Conservation (phyloP, 2,113 vertebrate species). For the Gobio gobio region DNA sequence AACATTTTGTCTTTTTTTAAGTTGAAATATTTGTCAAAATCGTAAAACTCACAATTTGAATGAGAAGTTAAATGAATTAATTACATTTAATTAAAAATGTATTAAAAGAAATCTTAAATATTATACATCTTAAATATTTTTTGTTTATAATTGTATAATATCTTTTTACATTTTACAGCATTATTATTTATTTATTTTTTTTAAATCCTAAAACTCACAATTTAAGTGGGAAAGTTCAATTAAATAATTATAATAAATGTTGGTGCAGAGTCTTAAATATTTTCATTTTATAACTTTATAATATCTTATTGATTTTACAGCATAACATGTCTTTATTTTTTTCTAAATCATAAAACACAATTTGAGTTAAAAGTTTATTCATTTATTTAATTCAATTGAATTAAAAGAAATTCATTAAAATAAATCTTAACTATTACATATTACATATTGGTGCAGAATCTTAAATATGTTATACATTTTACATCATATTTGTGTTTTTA, state of each 20-base stretch:
- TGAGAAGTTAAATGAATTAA: not conserved
- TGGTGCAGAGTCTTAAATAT: not conserved
- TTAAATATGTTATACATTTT: not conserved
- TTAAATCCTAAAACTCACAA: not conserved
- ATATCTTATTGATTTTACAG: not conserved
- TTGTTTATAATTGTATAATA: too few species aligned
- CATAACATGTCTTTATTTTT: not conserved
- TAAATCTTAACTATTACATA: not conserved
- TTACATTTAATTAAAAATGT: not conserved
- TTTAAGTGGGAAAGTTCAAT: not conserved
- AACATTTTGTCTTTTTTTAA: not conserved
- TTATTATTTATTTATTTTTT: not conserved
- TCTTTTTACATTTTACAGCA: not conserved
- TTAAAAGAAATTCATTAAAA: not conserved
- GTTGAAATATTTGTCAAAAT: not conserved
- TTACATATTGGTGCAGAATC: not conserved
- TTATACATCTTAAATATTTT: not conserved
- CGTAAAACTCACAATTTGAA: not conserved
- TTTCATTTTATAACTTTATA: too few species aligned
- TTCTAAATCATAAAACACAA: not conserved
- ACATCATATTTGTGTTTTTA: not conserved
- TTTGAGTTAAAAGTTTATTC: not conserved
- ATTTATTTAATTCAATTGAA: too few species aligned
- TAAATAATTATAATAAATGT: not conserved
- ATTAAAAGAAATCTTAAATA: not conserved